Evolutionary conservation across 2,113 vertebrate species (phyloP), one percentile per base, ranked within the genome.

Genomic region (Muntiacus reevesi): DNA sequence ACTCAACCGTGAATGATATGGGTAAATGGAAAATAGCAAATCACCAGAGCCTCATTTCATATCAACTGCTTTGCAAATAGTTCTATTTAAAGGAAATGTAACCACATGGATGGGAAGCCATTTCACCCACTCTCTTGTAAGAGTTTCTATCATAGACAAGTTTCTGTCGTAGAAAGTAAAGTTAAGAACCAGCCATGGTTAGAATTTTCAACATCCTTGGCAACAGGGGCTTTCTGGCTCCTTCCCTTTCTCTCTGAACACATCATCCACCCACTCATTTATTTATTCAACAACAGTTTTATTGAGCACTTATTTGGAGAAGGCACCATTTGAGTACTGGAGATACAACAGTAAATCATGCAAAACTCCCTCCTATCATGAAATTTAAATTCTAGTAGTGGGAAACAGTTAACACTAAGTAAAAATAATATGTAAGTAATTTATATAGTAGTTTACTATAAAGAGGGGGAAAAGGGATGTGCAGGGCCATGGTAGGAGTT

Each of bases 41-140:
- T 92, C 89, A 95, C 40, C 17, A 47, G n/a, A 17, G 54, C 62
- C 23, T 96, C 74, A 25, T 86, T 94, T 89, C 21, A 45, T 83
- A 92, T 87, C 84, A 87, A 36, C 45, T 25, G 43, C 59, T 95
- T 74, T 74, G 55, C 78, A 94, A 98, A 92, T 1, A 62, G 5
- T 62, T 89, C 87, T 81, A 9, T 92, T 94, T 97, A 97, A 78
- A 96, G 76, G 54, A 94, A 96, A 90, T 54, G 52, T 23, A 52
- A 92, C 94, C 94, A 90, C 83, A 40, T 25, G 40, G 40, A 79
- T 88, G 74, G 87, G 86, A 94, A 97, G 90, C 67, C 59, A 17
- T 78, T 95, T 92, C 89, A 87, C 89, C 60, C n/a, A 83, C 82
- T 87, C 23, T 25, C 33, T 83, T 40, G 17, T 7, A 33, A 79